phyloP scores from a whole-genome alignment of 2,797 vertebrate species.

The Aulostomus chinensis region DNA sequence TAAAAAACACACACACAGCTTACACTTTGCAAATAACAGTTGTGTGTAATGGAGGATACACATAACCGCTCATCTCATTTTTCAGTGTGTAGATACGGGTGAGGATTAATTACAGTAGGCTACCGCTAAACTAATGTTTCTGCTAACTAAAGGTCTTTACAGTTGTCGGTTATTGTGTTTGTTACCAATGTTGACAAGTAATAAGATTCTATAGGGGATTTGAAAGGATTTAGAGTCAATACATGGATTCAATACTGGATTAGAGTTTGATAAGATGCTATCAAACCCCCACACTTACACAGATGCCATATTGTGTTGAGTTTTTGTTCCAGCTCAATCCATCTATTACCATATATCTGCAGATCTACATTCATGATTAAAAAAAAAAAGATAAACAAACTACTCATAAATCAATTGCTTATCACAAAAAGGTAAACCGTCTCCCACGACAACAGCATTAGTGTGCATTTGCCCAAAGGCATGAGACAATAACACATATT shows the following conservation, averaged over 20 bases:
- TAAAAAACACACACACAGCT: no score
- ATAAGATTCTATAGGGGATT: neutral
- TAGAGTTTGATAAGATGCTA: neutral
- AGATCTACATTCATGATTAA: conserved; percentile 58
- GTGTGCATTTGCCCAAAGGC: conserved; percentile 52
- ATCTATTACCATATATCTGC: conserved; percentile 54
- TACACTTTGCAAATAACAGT: no score
- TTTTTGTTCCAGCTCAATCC: conserved; percentile 47
- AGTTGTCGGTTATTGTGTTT: neutral
- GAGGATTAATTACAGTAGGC: no score
- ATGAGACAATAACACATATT: conserved; percentile 58
- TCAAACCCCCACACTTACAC: neutral
- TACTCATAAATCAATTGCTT: conserved; percentile 65
- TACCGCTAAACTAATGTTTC: neutral
- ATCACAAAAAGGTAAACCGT: conserved; percentile 55
- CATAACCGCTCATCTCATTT: no score
- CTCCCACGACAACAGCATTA: conserved; percentile 60
- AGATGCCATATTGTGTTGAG: conserved; percentile 34
- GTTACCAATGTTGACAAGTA: neutral
- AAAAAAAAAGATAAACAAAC: conserved; percentile 51
- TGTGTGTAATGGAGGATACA: no score
- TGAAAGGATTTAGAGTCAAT: neutral
- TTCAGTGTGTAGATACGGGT: no score
- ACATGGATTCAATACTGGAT: neutral
- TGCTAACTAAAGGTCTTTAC: neutral